These are phyloP conservation scores for Trachelus tabidus DNA, from an alignment of 2,888 invertebrate species.

Conservation along the genomic window DNA sequence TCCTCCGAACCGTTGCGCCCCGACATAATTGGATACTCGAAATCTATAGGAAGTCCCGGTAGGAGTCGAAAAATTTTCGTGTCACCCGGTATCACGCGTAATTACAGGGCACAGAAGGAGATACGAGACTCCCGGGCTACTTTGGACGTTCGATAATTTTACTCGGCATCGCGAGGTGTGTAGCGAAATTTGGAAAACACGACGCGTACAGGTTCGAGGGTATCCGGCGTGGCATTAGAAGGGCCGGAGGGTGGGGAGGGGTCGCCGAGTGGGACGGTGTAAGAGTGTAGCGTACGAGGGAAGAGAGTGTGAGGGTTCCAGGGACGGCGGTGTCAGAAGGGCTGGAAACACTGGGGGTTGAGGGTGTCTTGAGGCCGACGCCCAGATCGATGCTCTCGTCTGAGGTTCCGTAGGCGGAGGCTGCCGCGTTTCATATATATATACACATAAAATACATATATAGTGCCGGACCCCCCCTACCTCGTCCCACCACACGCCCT, in stretches of 20 bases:
- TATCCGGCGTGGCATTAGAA: slow-evolving; percentile 6
- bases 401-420: slow-evolving; percentile 58
- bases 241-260: slow-evolving; percentile 22
- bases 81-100: neutral
- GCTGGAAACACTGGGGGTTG: slow-evolving; percentile 19
- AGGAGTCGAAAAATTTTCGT: neutral
- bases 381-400: slow-evolving; percentile 64
- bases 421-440: slow-evolving; percentile 25
- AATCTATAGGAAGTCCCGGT: neutral
- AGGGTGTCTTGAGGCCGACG: slow-evolving; percentile 59
- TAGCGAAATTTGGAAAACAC: neutral
- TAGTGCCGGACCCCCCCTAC: slow-evolving; percentile 12
- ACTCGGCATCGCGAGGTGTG: neutral
- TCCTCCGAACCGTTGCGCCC: neutral
- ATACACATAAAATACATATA: neutral
- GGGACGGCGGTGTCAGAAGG: neutral
- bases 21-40: neutral
- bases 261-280: slow-evolving; percentile 8
- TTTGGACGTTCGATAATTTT: neutral
- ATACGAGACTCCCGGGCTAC: neutral
- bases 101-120: neutral
- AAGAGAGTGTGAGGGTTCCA: slow-evolving; percentile 9
- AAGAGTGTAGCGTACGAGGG: slow-evolving; percentile 2
- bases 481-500: neutral
- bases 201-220: neutral